Evolutionary conservation across 2,888 invertebrate species (phyloP).

Genomic region (Cheilosia impressa): DNA sequence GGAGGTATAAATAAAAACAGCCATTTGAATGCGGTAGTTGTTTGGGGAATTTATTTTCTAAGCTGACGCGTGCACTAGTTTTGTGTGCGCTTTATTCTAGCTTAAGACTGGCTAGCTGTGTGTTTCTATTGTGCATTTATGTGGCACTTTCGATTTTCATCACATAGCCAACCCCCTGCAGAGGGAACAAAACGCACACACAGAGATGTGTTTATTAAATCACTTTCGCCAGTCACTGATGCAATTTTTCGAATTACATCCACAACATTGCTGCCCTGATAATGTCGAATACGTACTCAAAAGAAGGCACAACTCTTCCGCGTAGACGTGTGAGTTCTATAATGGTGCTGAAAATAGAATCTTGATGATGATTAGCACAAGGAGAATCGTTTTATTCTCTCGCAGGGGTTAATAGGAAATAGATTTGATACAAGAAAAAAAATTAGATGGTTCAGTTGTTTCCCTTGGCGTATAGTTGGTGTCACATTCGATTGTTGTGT

Average conservation of each 20-base stretch:
- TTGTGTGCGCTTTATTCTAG: neutral
- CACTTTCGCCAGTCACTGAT: neutral
- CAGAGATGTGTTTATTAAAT: neutral
- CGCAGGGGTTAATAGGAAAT: neutral
- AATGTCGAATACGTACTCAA: neutral
- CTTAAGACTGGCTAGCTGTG: neutral
- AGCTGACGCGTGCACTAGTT: too few relatives aligned
- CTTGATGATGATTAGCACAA: neutral
- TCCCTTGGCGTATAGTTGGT: too few relatives aligned
- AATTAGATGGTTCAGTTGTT: neutral
- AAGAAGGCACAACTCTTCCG: neutral
- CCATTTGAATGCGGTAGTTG: neutral
- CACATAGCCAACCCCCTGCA: neutral
- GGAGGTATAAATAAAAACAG: neutral
- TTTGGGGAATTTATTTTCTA: neutral
- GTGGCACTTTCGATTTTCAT: neutral
- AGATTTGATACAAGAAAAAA: neutral
- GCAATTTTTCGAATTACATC: neutral
- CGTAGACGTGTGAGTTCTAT: neutral
- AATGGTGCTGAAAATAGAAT: neutral
- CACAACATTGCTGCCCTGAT: slow-evolving; percentile 3
- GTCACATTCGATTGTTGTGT: neutral
- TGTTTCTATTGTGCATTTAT: neutral
- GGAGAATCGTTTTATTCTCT: neutral
- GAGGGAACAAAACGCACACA: neutral